These are phyloP conservation scores for Recurvirostra avosetta DNA, from an alignment of 2,113 vertebrate genomes.

Conservation along the genomic window DNA sequence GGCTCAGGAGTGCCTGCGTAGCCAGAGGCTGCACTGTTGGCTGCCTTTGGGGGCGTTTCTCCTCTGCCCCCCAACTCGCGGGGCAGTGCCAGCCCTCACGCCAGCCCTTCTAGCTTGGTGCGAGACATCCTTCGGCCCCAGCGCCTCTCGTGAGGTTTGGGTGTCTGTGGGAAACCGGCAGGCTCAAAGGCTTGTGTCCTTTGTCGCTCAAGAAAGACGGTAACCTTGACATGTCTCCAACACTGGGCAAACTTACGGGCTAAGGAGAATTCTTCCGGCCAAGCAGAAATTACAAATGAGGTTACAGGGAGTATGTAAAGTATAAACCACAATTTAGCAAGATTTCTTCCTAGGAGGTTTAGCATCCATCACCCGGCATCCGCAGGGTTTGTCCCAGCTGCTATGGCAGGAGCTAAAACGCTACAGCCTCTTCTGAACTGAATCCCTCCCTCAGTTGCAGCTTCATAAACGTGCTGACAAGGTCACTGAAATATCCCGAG, in stretches of 20 bases:
- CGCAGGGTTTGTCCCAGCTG: background rate
- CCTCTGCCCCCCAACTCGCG: accelerated
- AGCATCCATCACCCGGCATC: background rate
- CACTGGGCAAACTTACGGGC: background rate
- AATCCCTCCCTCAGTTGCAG: background rate
- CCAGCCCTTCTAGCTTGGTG: background rate
- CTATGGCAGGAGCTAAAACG: background rate
- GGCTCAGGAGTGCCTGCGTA: background rate
- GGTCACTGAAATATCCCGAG: accelerated
- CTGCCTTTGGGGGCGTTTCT: background rate
- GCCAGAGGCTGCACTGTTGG: background rate
- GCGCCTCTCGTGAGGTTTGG: background rate
- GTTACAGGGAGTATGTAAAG: background rate
- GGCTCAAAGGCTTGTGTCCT: background rate
- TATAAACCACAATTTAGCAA: background rate
- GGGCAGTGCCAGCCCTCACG: background rate
- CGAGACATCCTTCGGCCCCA: background rate
- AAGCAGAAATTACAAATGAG: background rate
- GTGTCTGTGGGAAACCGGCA: background rate
- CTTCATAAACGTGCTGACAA: background rate
- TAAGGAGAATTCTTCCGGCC: background rate
- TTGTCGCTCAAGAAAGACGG: background rate
- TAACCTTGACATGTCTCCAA: background rate
- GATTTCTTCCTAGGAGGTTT: background rate
- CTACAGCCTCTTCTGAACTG: background rate